A percentile compares a stretch with the other conserved stretches of the same genome.
Evolutionary conservation across 2,797 vertebrate species (phyloP).

Genomic region (Lepilemur septentrionalis): DNA sequence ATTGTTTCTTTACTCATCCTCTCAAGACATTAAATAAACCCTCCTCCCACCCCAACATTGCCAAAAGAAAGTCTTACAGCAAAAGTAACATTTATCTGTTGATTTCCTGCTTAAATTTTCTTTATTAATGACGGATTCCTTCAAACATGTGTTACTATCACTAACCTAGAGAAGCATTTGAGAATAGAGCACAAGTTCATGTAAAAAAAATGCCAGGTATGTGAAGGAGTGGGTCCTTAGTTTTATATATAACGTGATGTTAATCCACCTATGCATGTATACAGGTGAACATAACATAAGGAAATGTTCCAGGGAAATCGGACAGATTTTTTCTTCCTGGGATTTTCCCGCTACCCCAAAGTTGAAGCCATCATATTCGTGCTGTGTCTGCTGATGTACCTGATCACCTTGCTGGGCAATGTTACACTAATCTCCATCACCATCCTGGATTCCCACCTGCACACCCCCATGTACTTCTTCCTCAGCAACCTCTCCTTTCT

Average conservation of each 20-base stretch:
- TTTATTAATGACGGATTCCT: neutral
- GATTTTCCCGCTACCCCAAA: conserved; percentile 64
- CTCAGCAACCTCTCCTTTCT: conserved; percentile 73
- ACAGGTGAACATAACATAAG: neutral
- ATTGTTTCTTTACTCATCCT: neutral
- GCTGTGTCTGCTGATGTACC: conserved; percentile 66
- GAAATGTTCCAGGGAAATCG: conserved; percentile 54
- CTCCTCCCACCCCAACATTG: neutral
- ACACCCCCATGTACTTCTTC: conserved; percentile 77
- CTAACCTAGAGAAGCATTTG: neutral
- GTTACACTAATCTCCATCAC: conserved; percentile 65
- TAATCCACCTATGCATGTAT: neutral
- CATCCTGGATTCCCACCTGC: conserved; percentile 47
- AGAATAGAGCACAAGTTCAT: neutral
- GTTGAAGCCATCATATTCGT: conserved; percentile 47
- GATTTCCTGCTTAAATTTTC: neutral
- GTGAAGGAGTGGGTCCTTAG: neutral
- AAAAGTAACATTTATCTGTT: neutral
- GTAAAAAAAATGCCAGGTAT: neutral
- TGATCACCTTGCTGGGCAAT: conserved; percentile 68
- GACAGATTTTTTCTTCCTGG: conserved; percentile 61
- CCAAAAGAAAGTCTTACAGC: neutral
- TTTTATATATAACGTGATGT: neutral
- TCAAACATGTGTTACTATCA: neutral
- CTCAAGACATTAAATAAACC: neutral